Conservation (phyloP, 2,113 vertebrate species). For the Fulica atra region DNA sequence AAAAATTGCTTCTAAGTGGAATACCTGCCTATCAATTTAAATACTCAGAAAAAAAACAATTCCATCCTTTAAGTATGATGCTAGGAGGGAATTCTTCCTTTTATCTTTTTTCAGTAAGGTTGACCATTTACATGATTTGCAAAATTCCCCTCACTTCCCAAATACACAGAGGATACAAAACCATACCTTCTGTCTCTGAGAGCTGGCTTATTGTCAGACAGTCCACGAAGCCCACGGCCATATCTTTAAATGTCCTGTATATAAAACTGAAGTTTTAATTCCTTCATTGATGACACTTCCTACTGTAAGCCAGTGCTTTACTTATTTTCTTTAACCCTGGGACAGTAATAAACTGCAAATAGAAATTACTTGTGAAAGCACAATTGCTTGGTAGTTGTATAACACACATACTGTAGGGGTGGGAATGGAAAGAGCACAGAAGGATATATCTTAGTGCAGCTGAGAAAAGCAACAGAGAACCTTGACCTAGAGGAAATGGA, state of each 20-base stretch:
- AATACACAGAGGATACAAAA: neutral
- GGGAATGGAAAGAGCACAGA: neutral
- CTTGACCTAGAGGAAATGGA: neutral
- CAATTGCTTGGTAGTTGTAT: neutral
- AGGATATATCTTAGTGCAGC: neutral
- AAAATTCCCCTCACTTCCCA: neutral
- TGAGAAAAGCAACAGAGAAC: neutral
- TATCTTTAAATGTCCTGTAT: neutral
- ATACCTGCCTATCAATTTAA: neutral
- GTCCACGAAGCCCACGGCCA: neutral
- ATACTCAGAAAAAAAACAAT: neutral
- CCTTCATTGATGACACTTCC: neutral
- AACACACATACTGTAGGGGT: neutral
- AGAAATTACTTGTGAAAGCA: neutral
- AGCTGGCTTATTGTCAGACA: neutral
- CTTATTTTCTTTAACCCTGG: neutral
- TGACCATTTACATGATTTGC: neutral
- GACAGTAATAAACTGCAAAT: neutral
- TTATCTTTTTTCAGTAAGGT: neutral
- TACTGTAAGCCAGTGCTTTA: neutral
- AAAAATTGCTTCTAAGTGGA: neutral
- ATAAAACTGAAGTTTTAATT: neutral
- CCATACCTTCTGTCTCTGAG: neutral
- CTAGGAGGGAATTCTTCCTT: neutral
- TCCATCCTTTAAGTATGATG: neutral